phyloP scores from a whole-genome alignment of 2,797 vertebrate genomes.

The Eidolon dupreanum region DNA sequence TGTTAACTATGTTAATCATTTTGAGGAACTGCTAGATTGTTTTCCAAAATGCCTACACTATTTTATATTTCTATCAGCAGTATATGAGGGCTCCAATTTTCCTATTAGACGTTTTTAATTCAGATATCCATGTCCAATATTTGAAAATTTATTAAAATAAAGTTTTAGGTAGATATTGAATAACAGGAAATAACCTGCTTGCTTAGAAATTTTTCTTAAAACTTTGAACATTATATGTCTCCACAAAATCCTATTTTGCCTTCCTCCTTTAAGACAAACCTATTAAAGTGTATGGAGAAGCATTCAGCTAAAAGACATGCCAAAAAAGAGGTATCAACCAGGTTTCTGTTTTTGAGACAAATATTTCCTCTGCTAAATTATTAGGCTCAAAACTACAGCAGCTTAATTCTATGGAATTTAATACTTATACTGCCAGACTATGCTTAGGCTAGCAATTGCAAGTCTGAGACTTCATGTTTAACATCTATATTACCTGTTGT shows the following conservation, averaged over 20 bases:
- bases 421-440: not conserved
- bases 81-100: not conserved
- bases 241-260: not conserved
- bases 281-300: not conserved
- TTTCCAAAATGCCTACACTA: not conserved
- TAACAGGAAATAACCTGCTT: not conserved
- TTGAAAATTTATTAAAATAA: conserved; percentile 11
- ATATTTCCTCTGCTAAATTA: not conserved
- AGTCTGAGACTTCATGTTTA: not conserved
- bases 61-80: not conserved
- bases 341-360: not conserved
- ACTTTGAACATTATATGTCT: not conserved
- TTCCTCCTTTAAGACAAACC: not conserved
- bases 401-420: not conserved
- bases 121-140: not conserved
- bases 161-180: not conserved
- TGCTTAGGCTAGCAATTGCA: not conserved
- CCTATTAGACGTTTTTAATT: not conserved
- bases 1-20: not conserved
- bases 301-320: not conserved
- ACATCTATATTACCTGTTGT: not conserved
- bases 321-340: not conserved
- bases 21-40: not conserved
- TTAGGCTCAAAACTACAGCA: not conserved
- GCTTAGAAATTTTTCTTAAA: not conserved